Evolutionary conservation across 2,113 vertebrate species (phyloP), one percentile per base, ranked within the genome.

Genomic region (Terrapene triunguis): DNA sequence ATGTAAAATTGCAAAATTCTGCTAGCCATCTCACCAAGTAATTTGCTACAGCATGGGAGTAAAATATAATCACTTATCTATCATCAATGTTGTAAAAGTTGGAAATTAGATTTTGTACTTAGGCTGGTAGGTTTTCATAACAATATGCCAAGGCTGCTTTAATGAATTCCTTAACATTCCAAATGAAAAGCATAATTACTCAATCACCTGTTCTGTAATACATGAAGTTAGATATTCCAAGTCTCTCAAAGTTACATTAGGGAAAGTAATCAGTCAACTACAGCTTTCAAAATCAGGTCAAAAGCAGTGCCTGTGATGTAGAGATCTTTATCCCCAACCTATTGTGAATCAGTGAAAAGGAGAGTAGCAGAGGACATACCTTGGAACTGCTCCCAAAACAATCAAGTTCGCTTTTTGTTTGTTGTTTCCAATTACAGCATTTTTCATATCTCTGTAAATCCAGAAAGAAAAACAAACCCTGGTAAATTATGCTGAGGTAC

Each of bases 351-450:
- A 95, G 91, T 88, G 97, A 97, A 98, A 98, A 98, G 95, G 91
- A 96, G 83, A 95, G 93, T 97, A 92, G 97, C 42, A 95, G 93
- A 97, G 97, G 96, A 98, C 98, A 94, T 98, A 99, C 99, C 99
- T 99, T 90, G 99, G 99, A 97, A 99, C 99, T 86, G 99, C 99
- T 98, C 99, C 99, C 95, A 99, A 98, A 97, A 99, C 99, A 95
- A 99, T 99, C 97, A 99, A 98, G 98, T 99, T 99, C 97, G 99
- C 99, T 98, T 99, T 99, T 98, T 99, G 99, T 97, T 99, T 99
- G 98, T 99, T 99, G 98, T 99, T 99, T 98, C 99, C 99, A 97
- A 99, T 99, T 94, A 99, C 99, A 53, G 99, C 99, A 97, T 99
- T 99, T 99, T 99, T 99, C 99, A 99, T 99, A 98, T 99, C 99